phyloP scores from a whole-genome alignment of 1,140 invertebrate genomes.

The Drosophila baimaii region DNA sequence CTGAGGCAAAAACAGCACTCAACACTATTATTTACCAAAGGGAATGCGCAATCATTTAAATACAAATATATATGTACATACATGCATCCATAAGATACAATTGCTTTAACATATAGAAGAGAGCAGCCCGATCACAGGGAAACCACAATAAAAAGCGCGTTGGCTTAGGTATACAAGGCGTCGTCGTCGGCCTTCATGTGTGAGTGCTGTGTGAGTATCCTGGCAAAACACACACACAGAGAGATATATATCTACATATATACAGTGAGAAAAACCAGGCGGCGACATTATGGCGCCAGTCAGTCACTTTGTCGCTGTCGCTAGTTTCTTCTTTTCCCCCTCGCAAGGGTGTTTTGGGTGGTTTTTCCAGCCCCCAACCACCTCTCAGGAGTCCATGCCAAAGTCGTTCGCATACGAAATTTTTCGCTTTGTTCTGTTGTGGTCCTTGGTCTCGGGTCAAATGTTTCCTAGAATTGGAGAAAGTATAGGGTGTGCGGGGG shows the following conservation, averaged over 20 bases:
- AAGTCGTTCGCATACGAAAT: conserved; percentile 53
- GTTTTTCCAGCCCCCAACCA: not conserved
- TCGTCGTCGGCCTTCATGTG: conserved; percentile 3
- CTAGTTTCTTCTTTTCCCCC: conserved; percentile 5
- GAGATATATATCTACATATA: not conserved
- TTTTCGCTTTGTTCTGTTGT: conserved; percentile 47
- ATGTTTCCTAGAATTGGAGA: conserved; percentile 40
- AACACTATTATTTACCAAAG: conserved; percentile 58
- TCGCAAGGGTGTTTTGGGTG: conserved; percentile 1
- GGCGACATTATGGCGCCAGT: conserved; percentile 81
- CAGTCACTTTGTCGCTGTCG: conserved; percentile 62
- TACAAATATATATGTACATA: conserved; percentile 30
- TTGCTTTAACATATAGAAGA: conserved; percentile 29
- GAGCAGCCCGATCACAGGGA: not conserved
- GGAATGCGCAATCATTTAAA: not conserved
- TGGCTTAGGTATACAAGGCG: conserved; percentile 57
- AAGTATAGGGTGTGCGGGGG: not conserved
- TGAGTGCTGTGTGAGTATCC: conserved; percentile 8
- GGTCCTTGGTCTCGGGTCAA: conserved; percentile 46
- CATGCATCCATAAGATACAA: conserved; percentile 31
- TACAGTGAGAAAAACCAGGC: conserved; percentile 39
- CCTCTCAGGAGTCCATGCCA: conserved; percentile 30
- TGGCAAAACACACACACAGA: conserved; percentile 39
- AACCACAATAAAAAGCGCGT: conserved; percentile 64
- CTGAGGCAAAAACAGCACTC: conserved; percentile 46